Base-by-base conservation (phyloP, 2,113 vertebrate genomes). In the Tricholaema leucomelas region DNA sequence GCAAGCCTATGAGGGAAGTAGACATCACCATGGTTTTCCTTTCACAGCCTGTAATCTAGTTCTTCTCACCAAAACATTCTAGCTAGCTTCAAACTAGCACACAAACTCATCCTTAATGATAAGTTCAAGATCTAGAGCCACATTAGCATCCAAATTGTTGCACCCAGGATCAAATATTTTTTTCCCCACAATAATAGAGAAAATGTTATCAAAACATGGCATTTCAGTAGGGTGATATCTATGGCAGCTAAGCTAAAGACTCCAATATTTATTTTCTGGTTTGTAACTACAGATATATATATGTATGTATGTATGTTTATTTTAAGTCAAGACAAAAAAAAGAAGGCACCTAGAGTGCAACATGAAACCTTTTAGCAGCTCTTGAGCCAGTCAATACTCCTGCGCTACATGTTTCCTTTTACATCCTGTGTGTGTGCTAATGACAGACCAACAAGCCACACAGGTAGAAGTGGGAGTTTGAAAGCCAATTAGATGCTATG, bases 391-490 rank as follows among this genome's bases (percentile, higher is more conserved):
- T 69, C 81, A 92, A 15, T 92, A 87, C 69, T 97, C 15, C 60
- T 61, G 8, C 42, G 75, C 30, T 74, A 59, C 42, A 11, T 28
- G 9, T 81, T 93, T 96, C 56, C 75, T 87, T 93, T 70, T 75
- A 38, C 59, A 85, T 75, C 84, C 59, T 28, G 2, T 74, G 61
- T 74, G 61, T 76, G 91, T 92, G 84, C 74, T 95, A 96, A 95
- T 94, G 87, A 95, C 85, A 94, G 88, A 90, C 94, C 92, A 95
- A 87, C 12, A 46, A 88, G 81, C 48, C 71, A 73, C 91, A 88
- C 64, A 97, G 96, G 91, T 91, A 58, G 80, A 96, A 96, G 94
- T 93, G 94, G 87, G 94, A 97, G 85, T 96, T 73, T 78, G 88
- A 95, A 97, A 96, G 88, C 85, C 89, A 97, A 83, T 96, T 96